Conservation (phyloP, 92 coral and sea anemone genomes). For the Isaurus tuberculatus region DNA sequence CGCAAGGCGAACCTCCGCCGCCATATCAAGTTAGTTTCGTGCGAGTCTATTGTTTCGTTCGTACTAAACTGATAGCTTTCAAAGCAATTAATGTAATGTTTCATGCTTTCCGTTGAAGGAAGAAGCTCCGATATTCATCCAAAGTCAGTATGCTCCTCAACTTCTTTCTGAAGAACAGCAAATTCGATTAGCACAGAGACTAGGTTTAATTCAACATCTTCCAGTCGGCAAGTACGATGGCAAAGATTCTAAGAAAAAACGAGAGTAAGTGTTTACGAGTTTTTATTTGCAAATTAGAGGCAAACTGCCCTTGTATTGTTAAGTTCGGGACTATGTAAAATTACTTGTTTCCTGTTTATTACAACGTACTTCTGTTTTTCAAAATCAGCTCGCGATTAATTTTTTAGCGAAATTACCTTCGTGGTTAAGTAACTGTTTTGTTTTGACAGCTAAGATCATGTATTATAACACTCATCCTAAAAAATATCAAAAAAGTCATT, state of each 20-base stretch:
- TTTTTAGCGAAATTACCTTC: constrained; percentile 6
- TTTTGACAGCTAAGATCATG: not conserved
- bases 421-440: not conserved
- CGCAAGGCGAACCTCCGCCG: constrained; percentile 95
- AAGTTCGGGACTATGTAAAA: not conserved
- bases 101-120: constrained; percentile 62
- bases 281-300: not conserved
- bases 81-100: not conserved
- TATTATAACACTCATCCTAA: not conserved
- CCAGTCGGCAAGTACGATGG: constrained; percentile 98
- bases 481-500: too few species aligned
- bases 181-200: constrained; percentile 97
- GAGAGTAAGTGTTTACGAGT: constrained; percentile 84
- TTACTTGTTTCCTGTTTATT: not conserved
- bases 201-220: constrained; percentile 95
- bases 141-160: constrained; percentile 98
- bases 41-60: constrained; percentile 31
- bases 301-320: constrained; percentile 7
- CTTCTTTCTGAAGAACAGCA: constrained; percentile 98
- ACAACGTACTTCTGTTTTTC: not conserved
- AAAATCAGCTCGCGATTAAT: constrained; percentile 16
- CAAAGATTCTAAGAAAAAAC: constrained; percentile 84
- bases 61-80: not conserved
- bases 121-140: constrained; percentile 97
- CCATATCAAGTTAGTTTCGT: constrained; percentile 88